Conservation (phyloP, 2,113 vertebrate genomes). For the Perognathus longimembris region DNA sequence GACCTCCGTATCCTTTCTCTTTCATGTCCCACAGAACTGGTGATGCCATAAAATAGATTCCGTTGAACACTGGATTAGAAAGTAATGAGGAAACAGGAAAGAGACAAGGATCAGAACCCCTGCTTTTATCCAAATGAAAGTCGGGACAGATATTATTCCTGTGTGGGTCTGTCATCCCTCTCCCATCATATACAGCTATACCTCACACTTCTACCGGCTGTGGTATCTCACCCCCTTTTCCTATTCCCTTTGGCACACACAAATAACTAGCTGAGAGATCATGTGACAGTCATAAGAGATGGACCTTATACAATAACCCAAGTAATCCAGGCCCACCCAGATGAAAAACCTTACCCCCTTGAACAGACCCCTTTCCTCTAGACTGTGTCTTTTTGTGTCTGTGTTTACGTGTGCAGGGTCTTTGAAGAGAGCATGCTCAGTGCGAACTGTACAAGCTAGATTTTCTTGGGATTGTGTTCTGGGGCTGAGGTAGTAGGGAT, state of each 20-base stretch:
- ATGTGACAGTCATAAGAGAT: constrained; percentile 22
- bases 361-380: constrained; percentile 57
- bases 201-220: constrained; percentile 10
- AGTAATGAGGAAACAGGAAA: constrained; percentile 28
- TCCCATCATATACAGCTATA: background rate
- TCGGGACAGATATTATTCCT: constrained; percentile 19
- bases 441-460: constrained; percentile 64
- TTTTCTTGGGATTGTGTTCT: constrained; percentile 72
- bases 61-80: constrained; percentile 44
- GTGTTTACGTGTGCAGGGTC: constrained; percentile 64
- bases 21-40: constrained; percentile 61
- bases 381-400: constrained; percentile 68
- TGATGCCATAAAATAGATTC: constrained; percentile 48
- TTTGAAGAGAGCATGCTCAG: constrained; percentile 76
- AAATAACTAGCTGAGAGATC: constrained; percentile 35
- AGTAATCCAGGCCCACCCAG: constrained; percentile 46
- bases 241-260: background rate
- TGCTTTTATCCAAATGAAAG: background rate
- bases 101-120: background rate
- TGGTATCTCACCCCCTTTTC: background rate
- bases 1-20: constrained; percentile 50
- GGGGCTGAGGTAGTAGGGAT: constrained; percentile 54
- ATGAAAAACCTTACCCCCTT: constrained; percentile 49
- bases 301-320: background rate
- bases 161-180: constrained; percentile 29